These are phyloP conservation scores for Cosmorhoe ocellata DNA, from an alignment of 2,888 invertebrate genomes.

Conservation along the genomic window DNA sequence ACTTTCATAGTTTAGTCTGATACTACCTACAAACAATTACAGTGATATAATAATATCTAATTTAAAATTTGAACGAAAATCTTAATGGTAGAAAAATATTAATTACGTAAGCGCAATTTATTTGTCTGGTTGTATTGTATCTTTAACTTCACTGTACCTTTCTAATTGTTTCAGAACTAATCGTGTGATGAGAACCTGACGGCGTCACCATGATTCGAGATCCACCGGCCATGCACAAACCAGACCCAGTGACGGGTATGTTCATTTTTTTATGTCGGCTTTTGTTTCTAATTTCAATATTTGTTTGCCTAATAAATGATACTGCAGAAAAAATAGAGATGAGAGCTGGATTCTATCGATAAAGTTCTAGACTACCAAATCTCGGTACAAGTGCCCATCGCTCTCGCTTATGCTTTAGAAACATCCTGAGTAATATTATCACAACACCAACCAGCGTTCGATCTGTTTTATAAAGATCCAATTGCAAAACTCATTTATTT, in stretches of 20 bases:
- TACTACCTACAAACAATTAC: not conserved
- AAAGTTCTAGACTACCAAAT: too few species aligned
- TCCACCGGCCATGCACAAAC: conserved; percentile 81
- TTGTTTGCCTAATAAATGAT: too few species aligned
- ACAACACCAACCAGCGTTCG: conserved; percentile 7
- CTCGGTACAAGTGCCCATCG: too few species aligned
- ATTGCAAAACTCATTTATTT: conserved; percentile 20
- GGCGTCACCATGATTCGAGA: conserved; percentile 75
- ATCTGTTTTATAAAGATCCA: conserved; percentile 12
- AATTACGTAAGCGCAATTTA: too few species aligned
- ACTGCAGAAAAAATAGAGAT: too few species aligned
- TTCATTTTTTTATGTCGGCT: conserved; percentile 21
- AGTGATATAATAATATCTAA: too few species aligned
- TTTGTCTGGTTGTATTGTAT: not conserved
- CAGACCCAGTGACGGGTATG: conserved; percentile 73
- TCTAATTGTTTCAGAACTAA: conserved; percentile 60
- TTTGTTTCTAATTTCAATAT: too few species aligned
- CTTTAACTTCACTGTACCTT: not conserved
- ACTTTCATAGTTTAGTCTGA: conserved; percentile 28
- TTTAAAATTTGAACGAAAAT: too few species aligned
- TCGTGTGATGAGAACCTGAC: conserved; percentile 74
- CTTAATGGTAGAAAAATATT: too few species aligned
- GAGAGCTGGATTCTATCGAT: too few species aligned
- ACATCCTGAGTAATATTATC: not conserved
- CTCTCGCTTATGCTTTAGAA: not conserved